Base-by-base conservation (phyloP, 2,113 vertebrate species). In the Charina bottae region DNA sequence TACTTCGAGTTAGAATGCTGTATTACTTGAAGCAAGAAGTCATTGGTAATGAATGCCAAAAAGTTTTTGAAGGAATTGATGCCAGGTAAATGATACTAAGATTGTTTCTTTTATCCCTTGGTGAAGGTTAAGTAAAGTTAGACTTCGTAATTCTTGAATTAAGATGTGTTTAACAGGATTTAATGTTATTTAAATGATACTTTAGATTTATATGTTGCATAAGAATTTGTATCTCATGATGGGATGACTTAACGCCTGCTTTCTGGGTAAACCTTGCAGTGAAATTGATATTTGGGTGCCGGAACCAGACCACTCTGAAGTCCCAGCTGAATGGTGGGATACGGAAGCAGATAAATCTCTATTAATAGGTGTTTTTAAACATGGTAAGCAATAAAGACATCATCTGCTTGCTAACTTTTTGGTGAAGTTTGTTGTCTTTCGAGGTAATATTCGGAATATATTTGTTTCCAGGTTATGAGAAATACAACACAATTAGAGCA, bases 1-100 rank as follows among this genome's bases (percentile, higher is more conserved):
- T 99, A 97, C 98, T 99, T 96, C 98, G 99, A 96, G 99, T 99
- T 94, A 98, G 99, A 98, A 99, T 99, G 99, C 98, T 99, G 7
- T 99, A 99, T 97, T 99, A 99, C 96, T 98, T 99, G 97, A 99
- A 99, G 97, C 99, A 99, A 97, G 99, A 99, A 98, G 98, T 99
- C 93, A 99, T 99, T 96, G 99, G 99, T 96, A 98, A 93, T 97
- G 98, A 99, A 94, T 98, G 97, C 96, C 98, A 98, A 95, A 98
- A 97, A 93, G 99, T 99, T 91, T 98, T 99, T 95, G 98, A 99
- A 89, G 98, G 98, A 92, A 97, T 95, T 91, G 99, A 99, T 97
- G 97, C 98, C 95, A 99, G 98, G 99, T 99, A 97, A 98, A 96
- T 91, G 93, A 94, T 0, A 93, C 56, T 90, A 59, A 89, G 21